A percentile compares a stretch with the other conserved stretches of the same genome.
Evolutionary conservation across 2,113 vertebrate species (phyloP).

Genomic region (Zapornia atra): DNA sequence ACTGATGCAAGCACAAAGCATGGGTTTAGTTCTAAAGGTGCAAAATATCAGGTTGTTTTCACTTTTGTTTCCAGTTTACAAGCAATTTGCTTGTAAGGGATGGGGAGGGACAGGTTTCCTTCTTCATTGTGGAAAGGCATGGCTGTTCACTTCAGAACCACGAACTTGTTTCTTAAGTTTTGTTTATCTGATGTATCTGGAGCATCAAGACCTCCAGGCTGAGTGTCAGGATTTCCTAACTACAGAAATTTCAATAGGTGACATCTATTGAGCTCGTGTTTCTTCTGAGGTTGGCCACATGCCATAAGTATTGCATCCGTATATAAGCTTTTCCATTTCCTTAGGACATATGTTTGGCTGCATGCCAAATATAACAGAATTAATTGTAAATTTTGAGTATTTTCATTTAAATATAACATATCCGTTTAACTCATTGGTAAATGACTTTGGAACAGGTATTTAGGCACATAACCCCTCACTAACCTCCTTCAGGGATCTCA

Average conservation of each 20-base stretch:
- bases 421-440: not conserved
- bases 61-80: not conserved
- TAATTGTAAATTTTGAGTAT: not conserved
- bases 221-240: conserved; percentile 36
- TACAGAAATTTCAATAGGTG: conserved; percentile 28
- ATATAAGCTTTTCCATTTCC: not conserved
- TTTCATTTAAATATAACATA: conserved; percentile 13
- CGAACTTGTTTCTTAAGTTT: not conserved
- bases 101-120: not conserved
- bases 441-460: not conserved
- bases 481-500: conserved; percentile 38
- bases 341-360: conserved; percentile 12
- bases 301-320: not conserved
- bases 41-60: not conserved
- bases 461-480: not conserved
- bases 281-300: not conserved
- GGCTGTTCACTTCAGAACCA: not conserved
- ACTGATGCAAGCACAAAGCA: not conserved
- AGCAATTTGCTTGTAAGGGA: not conserved
- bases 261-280: conserved; percentile 17
- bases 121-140: not conserved
- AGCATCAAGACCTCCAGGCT: not conserved
- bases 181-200: conserved; percentile 9
- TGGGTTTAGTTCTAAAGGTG: not conserved
- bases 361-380: conserved; percentile 3